phyloP scores from a whole-genome alignment of 2,888 invertebrate species.

The Flexamia atlantica region DNA sequence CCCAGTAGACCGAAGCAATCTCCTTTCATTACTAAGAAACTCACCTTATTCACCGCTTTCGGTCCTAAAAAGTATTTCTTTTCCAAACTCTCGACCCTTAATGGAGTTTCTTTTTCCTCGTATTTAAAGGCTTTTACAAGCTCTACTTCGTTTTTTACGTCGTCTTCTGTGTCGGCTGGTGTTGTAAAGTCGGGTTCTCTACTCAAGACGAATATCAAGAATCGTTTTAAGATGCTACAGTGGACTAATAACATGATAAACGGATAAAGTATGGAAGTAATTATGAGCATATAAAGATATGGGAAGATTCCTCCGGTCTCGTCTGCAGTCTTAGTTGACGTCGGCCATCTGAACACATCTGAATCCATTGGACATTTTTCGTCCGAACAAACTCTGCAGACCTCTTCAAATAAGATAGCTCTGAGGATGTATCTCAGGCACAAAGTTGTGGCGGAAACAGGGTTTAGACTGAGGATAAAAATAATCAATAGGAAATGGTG shows the following conservation, averaged over 20 bases:
- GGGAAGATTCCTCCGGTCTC: background rate
- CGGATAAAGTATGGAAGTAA: background rate
- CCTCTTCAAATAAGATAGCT: background rate
- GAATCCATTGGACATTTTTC: background rate
- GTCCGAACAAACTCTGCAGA: conserved; percentile 1
- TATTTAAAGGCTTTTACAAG: conserved; percentile 73
- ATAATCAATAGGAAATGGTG: background rate
- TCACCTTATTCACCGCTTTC: conserved; percentile 81
- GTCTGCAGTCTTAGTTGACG: too few relatives aligned
- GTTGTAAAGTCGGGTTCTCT: background rate
- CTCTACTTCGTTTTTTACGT: conserved; percentile 36
- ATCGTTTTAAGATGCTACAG: too few relatives aligned
- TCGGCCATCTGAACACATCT: background rate
- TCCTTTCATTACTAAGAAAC: conserved; percentile 80
- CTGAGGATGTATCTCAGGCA: background rate
- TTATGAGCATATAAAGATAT: background rate
- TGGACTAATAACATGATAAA: background rate
- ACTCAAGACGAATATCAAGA: too few relatives aligned
- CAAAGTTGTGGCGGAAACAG: background rate
- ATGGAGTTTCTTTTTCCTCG: conserved; percentile 73
- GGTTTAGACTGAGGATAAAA: background rate
- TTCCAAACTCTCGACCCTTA: conserved; percentile 79
- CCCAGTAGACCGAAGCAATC: conserved; percentile 76
- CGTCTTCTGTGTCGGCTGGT: background rate
- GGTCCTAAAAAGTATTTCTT: conserved; percentile 78